Percentiles rank a stretch among this genome's conserved stretches.
Evolutionary conservation across 2,113 vertebrate species (phyloP).

Genomic region (Garra rufa): DNA sequence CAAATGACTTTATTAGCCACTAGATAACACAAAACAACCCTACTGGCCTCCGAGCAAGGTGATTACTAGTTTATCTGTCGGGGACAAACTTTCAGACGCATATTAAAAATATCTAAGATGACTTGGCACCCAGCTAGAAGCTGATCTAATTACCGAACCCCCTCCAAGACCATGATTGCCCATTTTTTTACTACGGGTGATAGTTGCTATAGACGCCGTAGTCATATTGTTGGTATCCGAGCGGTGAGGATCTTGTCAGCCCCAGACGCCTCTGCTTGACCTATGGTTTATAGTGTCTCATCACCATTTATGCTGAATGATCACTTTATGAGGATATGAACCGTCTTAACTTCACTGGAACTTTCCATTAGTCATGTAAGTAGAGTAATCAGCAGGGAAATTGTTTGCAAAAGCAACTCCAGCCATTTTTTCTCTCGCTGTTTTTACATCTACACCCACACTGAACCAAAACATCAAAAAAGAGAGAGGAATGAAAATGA

Average conservation of each 20-base stretch:
- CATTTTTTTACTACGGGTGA: not conserved
- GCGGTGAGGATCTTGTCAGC: not conserved
- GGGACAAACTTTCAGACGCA: constrained; percentile 69
- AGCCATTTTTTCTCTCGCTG: constrained; percentile 56
- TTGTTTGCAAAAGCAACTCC: constrained; percentile 65
- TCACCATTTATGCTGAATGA: constrained; percentile 67
- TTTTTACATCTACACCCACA: constrained; percentile 62
- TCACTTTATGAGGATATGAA: constrained; percentile 73
- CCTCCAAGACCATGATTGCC: constrained; percentile 25
- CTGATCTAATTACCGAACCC: constrained; percentile 24
- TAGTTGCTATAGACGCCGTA: constrained; percentile 57
- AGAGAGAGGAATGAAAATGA: constrained; percentile 28
- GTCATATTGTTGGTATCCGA: not conserved
- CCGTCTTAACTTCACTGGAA: constrained; percentile 67
- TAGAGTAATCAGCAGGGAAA: constrained; percentile 70
- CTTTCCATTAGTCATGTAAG: constrained; percentile 79
- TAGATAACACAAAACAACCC: constrained; percentile 82
- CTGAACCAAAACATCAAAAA: constrained; percentile 31
- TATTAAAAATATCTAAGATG: constrained; percentile 59
- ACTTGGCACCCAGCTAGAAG: constrained; percentile 15
- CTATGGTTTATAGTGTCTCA: constrained; percentile 68
- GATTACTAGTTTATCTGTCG: constrained; percentile 68
- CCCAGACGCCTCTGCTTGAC: constrained; percentile 46
- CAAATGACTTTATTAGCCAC: constrained; percentile 78
- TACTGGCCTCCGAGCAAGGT: constrained; percentile 64